Base-by-base conservation (phyloP, 2,888 invertebrate species). In the Reticulitermes lucifugus region DNA sequence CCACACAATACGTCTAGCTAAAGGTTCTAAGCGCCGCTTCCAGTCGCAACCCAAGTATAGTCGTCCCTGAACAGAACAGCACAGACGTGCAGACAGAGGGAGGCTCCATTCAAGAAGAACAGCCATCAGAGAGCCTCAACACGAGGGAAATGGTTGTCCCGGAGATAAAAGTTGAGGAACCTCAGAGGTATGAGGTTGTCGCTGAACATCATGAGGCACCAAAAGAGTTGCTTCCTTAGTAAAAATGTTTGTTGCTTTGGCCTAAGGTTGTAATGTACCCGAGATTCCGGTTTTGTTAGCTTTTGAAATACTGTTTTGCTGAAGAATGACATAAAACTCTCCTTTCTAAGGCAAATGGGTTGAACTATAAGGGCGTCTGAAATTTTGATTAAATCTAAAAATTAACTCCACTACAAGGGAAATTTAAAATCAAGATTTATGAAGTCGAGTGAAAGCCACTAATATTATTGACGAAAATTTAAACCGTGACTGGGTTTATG, bases 1-100 rank as follows among this genome's bases (percentile, higher is more conserved):
- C 89, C 41, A 87, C 88, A 79, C 88, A 89, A 85, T 89, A 88
- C 85, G 89, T 89, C 86, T 89, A 88, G 86, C 86, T 86, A 83
- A 83, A 65, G 59, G 71, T 80, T 29, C 59, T 84, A 43, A 80
- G 84, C 84, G 70, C 84, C 84, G 51, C 84, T n/a, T 83, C 83
- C 4, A 81, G 81, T 43, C 60, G 81, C 12, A 81, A 81, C 43
- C 81, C 81, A 18, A 81, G 81, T 25, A 22, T 81, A 0, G 81
- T 70, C 10, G 81, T 81, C 41, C 81, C 60, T 2, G 81, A 81
- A 21, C 77, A 21, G 77, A 46, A 43, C 25, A 22, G 46, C 46
- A 10, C 43, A 10, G 35, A 29, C 18, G 10, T 29, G 9, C n/a
- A 29, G 25, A 9, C n/a, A 6, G 73, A 73, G 21, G 46, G 43